A percentile compares a stretch with the other conserved stretches of the same genome.
These are phyloP conservation scores for Graphium colonna DNA, from an alignment of 2,888 invertebrate species.

Conservation along the genomic window DNA sequence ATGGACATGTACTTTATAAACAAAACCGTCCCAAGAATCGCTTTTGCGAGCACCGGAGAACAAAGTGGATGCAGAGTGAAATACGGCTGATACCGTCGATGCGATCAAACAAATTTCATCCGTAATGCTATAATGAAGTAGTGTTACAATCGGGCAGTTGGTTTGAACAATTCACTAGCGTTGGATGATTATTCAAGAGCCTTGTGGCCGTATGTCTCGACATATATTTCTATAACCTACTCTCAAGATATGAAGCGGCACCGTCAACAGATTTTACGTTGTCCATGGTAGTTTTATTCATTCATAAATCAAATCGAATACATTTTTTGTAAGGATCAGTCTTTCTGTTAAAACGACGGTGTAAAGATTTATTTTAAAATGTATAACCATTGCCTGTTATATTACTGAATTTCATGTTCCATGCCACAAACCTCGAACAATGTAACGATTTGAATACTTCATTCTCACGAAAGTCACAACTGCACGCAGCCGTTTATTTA, in stretches of 20 bases:
- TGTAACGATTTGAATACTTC: slow-evolving; percentile 8
- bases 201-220: background rate
- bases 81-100: slow-evolving; percentile 5
- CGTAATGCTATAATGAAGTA: background rate
- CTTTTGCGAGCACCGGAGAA: slow-evolving; percentile 22
- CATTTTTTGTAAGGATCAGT: background rate
- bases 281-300: slow-evolving; percentile 8
- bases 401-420: slow-evolving; percentile 4
- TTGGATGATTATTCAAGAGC: slow-evolving; percentile 6
- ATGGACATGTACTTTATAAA: slow-evolving; percentile 42
- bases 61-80: slow-evolving; percentile 19
- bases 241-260: background rate
- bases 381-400: background rate
- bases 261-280: background rate
- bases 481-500: background rate
- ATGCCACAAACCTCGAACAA: slow-evolving; percentile 10
- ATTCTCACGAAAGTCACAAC: slow-evolving; percentile 8
- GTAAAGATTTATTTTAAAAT: background rate
- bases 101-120: slow-evolving; percentile 7
- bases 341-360: background rate
- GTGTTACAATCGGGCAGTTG: background rate
- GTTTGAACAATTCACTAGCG: background rate
- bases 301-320: slow-evolving; percentile 2
- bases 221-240: slow-evolving; percentile 2
- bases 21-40: slow-evolving; percentile 41